phyloP scores from a whole-genome alignment of 2,113 vertebrate genomes.

The Cepphus grylle region DNA sequence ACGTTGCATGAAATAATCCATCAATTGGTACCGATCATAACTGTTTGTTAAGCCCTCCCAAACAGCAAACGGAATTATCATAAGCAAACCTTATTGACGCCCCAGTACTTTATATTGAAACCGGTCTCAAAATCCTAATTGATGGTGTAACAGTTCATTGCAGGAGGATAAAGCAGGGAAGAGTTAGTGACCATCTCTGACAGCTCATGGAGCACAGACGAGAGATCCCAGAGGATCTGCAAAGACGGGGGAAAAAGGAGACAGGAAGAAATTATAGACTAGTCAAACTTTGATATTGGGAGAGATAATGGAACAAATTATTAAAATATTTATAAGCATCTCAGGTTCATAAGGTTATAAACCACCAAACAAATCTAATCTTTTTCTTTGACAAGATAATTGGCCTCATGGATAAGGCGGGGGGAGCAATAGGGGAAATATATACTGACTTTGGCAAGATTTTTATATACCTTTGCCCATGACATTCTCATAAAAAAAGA shows the following conservation, averaged over 20 bases:
- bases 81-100: neutral
- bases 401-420: constrained; percentile 24
- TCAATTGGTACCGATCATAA: neutral
- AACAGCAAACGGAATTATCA: neutral
- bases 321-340: constrained; percentile 68
- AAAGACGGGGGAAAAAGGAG: constrained; percentile 12
- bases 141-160: neutral
- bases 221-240: constrained; percentile 31
- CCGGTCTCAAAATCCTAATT: neutral
- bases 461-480: constrained; percentile 33
- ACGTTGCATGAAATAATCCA: neutral
- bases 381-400: constrained; percentile 65
- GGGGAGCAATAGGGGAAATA: neutral
- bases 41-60: neutral
- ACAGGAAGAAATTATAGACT: constrained; percentile 55
- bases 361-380: constrained; percentile 62
- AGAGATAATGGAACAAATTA: constrained; percentile 67
- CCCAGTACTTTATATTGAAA: neutral
- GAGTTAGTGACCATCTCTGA: constrained; percentile 38
- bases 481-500: neutral
- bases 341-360: constrained; percentile 65
- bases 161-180: neutral
- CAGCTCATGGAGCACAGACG: neutral
- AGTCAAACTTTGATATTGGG: constrained; percentile 65
- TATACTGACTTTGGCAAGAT: constrained; percentile 12